Conservation (phyloP, 1,140 invertebrate genomes). For the Micrasema longulum region DNA sequence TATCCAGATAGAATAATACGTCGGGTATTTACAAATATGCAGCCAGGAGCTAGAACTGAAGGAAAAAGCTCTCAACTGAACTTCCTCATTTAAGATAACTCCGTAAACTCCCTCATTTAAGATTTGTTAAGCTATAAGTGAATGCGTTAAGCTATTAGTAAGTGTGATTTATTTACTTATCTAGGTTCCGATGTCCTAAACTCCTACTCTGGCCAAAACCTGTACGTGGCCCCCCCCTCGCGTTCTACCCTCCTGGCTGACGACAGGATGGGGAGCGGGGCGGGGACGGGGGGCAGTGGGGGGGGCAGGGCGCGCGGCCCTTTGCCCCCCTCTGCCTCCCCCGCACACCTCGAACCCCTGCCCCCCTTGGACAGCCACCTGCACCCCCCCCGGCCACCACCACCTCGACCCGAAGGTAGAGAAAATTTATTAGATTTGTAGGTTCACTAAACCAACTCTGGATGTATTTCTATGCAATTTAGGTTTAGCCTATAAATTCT, state of each 20-base stretch:
- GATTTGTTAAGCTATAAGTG: too few species aligned
- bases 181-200: constrained; percentile 65
- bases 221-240: constrained; percentile 91
- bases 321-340: constrained; percentile 72
- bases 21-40: too few species aligned
- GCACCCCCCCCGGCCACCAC: constrained; percentile 86
- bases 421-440: too few species aligned
- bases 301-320: constrained; percentile 76
- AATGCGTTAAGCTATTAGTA: too few species aligned
- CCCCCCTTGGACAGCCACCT: constrained; percentile 14
- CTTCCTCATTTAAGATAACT: too few species aligned
- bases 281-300: constrained; percentile 55
- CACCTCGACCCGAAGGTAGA: constrained; percentile 83
- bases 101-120: too few species aligned
- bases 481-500: too few species aligned
- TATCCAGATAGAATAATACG: too few species aligned
- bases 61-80: too few species aligned
- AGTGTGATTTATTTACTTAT: constrained; percentile 5
- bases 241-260: constrained; percentile 61
- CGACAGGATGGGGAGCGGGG: not conserved
- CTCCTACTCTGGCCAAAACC: constrained; percentile 87
- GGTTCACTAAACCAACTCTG: too few species aligned
- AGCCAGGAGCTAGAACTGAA: too few species aligned
- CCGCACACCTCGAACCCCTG: constrained; percentile 52
- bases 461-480: too few species aligned